phyloP scores from a whole-genome alignment of 2,113 vertebrate genomes.

The Mola mola region DNA sequence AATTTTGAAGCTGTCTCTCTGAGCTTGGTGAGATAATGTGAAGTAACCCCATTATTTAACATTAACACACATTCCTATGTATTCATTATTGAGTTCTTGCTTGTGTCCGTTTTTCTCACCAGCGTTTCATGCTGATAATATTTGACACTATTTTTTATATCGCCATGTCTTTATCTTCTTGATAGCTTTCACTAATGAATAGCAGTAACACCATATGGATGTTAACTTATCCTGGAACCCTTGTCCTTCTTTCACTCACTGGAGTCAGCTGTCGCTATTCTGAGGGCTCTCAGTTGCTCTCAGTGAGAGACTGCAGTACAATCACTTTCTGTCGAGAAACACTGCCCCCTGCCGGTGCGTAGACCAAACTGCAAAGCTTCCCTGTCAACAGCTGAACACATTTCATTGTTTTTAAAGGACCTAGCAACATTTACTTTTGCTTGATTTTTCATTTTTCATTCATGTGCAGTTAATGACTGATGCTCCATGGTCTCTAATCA shows the following conservation, averaged over 20 bases:
- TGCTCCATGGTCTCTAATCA: too few species aligned
- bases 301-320: slow-evolving; percentile 39
- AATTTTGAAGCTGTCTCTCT: not conserved
- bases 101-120: slow-evolving; percentile 16
- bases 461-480: too few species aligned
- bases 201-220: slow-evolving; percentile 12
- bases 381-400: too few species aligned
- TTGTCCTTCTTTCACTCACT: not conserved
- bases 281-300: not conserved
- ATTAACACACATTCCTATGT: too few species aligned
- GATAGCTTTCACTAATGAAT: not conserved
- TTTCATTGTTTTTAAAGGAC: too few species aligned
- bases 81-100: too few species aligned
- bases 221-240: slow-evolving; percentile 1
- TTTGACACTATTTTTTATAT: slow-evolving; percentile 30
- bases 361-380: too few species aligned
- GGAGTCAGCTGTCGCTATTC: not conserved
- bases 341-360: slow-evolving; percentile 75
- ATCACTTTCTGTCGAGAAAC: slow-evolving; percentile 52
- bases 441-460: too few species aligned
- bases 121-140: slow-evolving; percentile 27
- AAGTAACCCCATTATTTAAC: too few species aligned
- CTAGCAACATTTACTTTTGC: too few species aligned
- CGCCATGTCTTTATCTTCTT: slow-evolving; percentile 5
- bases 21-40: too few species aligned